Evolutionary conservation across 2,888 invertebrate species (phyloP).

Genomic region (Tiliacea citrago): DNA sequence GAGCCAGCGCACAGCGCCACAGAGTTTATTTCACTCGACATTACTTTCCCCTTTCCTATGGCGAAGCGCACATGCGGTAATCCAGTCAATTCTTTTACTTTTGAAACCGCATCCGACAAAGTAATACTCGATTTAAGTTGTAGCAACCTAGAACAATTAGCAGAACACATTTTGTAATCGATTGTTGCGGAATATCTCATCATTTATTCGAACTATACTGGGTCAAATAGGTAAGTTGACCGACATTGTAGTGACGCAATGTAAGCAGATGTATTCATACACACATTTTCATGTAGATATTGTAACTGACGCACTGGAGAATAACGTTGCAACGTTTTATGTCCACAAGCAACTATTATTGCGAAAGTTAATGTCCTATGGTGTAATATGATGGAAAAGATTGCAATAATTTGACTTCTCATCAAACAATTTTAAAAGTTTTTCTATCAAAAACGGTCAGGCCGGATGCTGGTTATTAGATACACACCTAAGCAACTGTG

Average conservation of each 20-base stretch:
- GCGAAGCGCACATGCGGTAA: conserved; percentile 94
- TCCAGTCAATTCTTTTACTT: conserved; percentile 93
- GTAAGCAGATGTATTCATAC: neutral
- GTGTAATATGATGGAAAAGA: conserved; percentile 9
- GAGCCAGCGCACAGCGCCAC: conserved; percentile 98
- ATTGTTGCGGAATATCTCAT: conserved; percentile 29
- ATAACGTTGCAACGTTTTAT: no score
- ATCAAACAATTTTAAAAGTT: neutral
- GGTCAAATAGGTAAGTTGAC: conserved; percentile 9
- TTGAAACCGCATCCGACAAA: conserved; percentile 91
- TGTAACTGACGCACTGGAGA: neutral
- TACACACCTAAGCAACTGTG: no score
- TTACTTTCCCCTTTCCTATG: conserved; percentile 85
- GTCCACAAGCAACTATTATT: neutral
- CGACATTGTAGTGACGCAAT: conserved; percentile 11
- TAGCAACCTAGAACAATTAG: conserved; percentile 76
- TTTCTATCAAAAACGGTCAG: conserved; percentile 7
- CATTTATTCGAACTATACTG: conserved; percentile 27
- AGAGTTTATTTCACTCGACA: conserved; percentile 88
- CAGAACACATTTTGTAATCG: conserved; percentile 27
- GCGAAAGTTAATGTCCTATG: conserved; percentile 3
- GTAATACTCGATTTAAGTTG: conserved; percentile 75
- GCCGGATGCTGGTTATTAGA: neutral
- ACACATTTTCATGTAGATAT: neutral
- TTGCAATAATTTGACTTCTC: conserved; percentile 2